Evolutionary conservation across 2,113 vertebrate genomes (phyloP).

Genomic region (Gallinago paraguaiae): DNA sequence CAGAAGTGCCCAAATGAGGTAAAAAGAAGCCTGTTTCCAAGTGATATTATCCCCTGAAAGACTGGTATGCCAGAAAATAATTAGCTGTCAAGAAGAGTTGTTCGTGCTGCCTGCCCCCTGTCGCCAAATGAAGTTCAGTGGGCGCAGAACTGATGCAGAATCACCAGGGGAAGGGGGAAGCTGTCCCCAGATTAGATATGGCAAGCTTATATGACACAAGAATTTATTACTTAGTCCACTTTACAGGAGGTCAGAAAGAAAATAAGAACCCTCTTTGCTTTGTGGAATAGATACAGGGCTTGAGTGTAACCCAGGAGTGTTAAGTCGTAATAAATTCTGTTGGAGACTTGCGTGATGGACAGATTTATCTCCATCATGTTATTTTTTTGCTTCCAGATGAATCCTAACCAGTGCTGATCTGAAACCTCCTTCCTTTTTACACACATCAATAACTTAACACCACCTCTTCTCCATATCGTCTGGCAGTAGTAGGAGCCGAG

Average conservation of each 20-base stretch:
- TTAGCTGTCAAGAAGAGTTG: conserved; percentile 26
- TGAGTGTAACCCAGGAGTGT: neutral
- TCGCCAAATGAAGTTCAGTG: neutral
- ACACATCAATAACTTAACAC: neutral
- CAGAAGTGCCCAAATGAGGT: neutral
- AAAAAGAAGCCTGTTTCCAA: neutral
- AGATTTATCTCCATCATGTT: neutral
- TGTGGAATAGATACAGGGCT: neutral
- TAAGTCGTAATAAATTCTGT: neutral
- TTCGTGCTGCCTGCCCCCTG: rapidly evolving
- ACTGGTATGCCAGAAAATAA: neutral
- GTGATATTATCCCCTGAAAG: neutral
- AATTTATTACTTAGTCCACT: neutral
- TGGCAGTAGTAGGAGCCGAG: neutral
- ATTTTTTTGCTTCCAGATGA: conserved; percentile 10
- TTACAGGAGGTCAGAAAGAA: conserved; percentile 1
- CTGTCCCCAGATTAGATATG: neutral
- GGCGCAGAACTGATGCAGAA: neutral
- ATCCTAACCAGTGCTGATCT: neutral
- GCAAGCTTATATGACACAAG: neutral
- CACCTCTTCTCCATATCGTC: neutral
- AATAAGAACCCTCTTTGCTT: neutral
- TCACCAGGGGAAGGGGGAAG: neutral
- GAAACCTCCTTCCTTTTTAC: neutral
- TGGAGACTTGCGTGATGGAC: neutral